Base-by-base conservation (phyloP, 2,888 invertebrate species). In the Endomychus coccineus region DNA sequence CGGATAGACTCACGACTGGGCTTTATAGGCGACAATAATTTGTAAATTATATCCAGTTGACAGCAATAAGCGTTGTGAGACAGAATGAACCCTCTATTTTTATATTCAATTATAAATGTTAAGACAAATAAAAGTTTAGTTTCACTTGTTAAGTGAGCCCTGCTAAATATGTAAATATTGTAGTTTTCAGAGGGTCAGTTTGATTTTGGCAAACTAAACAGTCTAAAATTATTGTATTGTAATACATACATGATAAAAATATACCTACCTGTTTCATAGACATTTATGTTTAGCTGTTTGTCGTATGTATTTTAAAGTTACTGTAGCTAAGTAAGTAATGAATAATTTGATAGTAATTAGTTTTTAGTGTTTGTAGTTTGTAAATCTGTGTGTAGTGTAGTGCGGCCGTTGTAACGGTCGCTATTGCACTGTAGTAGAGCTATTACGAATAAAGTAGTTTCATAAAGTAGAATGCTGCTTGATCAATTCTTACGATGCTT, bases 381-480 rank as follows among this genome's bases (percentile, higher is more conserved):
- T 66, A 64, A 62, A 55, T 64, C 52, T 61, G 64, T 64, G 64
- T 64, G 66, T 66, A 65, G 66, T 61, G 62, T 66, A 66, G 64
- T 53, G 55, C 55, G 61, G 51, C 52, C 51, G 47, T 44, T 44
- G 41, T 34, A 34, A 34, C 35, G 38, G 42, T 32, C 30, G 39
- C 30, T 41, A 43, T 42, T 44, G 59, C 69, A 69, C 69, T 70
- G 68, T 69, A 67, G 63, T 62, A 65, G 65, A 67, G 67, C 65
- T 63, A 65, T 69, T 68, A 62, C 61, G 61, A 69, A 70, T 70
- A 70, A 70, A 70, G 69, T 70, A 70, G 70, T 68, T 68, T 67
- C 64, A 66, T 66, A 66, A 64, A 67, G 69, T 69, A 69, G 69
- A 62, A 61, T 62, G 66, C 63, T 66, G 68, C 67, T 67, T 68